phyloP scores from a whole-genome alignment of 2,888 invertebrate genomes.

The Cancer borealis region DNA sequence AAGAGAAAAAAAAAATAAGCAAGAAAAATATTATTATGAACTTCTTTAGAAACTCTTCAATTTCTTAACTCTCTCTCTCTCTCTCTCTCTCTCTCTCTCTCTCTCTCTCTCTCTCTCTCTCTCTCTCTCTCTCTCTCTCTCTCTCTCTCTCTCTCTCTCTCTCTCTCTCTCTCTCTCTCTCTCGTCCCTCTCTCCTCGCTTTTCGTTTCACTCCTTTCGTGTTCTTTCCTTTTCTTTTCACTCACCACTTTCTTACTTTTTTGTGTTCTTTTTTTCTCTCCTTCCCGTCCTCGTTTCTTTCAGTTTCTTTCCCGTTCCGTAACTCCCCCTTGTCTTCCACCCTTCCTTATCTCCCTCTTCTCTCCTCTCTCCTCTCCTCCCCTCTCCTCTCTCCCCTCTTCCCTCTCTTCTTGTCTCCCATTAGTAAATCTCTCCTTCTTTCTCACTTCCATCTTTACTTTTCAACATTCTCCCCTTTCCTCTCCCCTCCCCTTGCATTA shows the following conservation, averaged over 20 bases:
- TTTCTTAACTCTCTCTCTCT: background rate
- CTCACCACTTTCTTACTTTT: constrained; percentile 25
- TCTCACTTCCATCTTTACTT: constrained; percentile 28
- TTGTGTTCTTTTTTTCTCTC: background rate
- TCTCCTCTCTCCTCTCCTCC: background rate
- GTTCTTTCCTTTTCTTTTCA: background rate
- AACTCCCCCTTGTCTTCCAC: background rate
- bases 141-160: background rate
- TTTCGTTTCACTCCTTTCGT: background rate
- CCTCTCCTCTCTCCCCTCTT: background rate
- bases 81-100: background rate
- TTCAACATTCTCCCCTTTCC: background rate
- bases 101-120: background rate
- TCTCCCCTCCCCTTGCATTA: background rate
- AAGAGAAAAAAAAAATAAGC: background rate
- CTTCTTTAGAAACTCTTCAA: background rate
- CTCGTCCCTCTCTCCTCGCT: background rate
- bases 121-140: background rate
- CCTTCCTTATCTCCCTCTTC: background rate
- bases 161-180: constrained; percentile 34
- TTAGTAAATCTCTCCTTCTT: background rate
- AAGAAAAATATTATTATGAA: background rate
- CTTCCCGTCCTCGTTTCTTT: too few species aligned
- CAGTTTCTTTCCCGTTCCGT: background rate
- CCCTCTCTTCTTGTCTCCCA: background rate